Conservation (phyloP, 2,888 invertebrate genomes). For the Chelonus formosanus region DNA sequence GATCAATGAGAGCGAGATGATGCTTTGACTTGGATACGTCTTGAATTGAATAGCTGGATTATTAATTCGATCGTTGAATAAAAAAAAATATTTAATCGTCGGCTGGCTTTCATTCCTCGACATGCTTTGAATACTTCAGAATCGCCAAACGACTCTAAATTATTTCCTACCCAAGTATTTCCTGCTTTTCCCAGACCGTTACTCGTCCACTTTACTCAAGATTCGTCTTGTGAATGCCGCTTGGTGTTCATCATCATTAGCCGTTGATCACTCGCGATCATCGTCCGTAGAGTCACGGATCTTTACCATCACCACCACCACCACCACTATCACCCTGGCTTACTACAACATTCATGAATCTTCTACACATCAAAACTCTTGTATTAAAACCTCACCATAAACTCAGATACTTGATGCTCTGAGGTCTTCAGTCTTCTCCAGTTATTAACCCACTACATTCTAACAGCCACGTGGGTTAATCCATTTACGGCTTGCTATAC, state of each 20-base stretch:
- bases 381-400: not conserved
- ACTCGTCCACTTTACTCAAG: slow-evolving; percentile 22
- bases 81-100: slow-evolving; percentile 17
- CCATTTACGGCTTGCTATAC: slow-evolving; percentile 21
- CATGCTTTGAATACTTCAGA: slow-evolving; percentile 14
- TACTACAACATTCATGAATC: too few relatives aligned
- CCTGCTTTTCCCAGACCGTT: slow-evolving; percentile 19
- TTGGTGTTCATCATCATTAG: slow-evolving; percentile 53
- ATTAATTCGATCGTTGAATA: slow-evolving; percentile 19
- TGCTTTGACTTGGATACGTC: slow-evolving; percentile 24
- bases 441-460: slow-evolving; percentile 37
- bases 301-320: slow-evolving; percentile 14
- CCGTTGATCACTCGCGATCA: slow-evolving; percentile 51
- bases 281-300: slow-evolving; percentile 14
- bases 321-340: not conserved
- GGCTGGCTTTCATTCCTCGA: slow-evolving; percentile 5
- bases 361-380: too few relatives aligned
- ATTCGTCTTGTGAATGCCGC: slow-evolving; percentile 30
- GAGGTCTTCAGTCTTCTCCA: slow-evolving; percentile 12
- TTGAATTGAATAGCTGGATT: slow-evolving; percentile 6
- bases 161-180: slow-evolving; percentile 18
- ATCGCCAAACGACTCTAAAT: slow-evolving; percentile 18
- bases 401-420: not conserved
- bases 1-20: slow-evolving; percentile 24
- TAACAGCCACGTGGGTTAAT: slow-evolving; percentile 34